These are phyloP conservation scores for Pangasius djambal DNA, from an alignment of 2,797 vertebrate species.

Conservation along the genomic window DNA sequence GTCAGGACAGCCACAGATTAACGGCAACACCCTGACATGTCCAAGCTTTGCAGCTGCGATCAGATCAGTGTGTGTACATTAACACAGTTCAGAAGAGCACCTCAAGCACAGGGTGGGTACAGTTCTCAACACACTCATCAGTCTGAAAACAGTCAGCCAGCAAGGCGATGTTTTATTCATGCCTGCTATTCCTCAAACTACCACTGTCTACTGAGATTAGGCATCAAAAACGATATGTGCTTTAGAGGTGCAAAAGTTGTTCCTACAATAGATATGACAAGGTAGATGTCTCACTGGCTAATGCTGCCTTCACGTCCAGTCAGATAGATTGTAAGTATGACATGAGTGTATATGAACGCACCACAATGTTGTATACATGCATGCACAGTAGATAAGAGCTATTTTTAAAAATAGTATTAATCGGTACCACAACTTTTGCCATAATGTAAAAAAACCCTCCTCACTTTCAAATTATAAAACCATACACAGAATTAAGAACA, in stretches of 20 bases:
- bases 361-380: too few species aligned
- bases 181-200: background rate
- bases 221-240: background rate
- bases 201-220: background rate
- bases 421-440: background rate
- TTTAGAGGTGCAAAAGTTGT: background rate
- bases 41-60: background rate
- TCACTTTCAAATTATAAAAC: background rate
- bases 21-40: background rate
- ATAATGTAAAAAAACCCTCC: background rate
- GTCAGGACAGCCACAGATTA: slow-evolving; percentile 20
- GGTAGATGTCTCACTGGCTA: background rate
- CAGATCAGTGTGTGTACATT: background rate
- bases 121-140: background rate
- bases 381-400: background rate
- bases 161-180: slow-evolving; percentile 38
- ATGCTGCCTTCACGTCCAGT: background rate
- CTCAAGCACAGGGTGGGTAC: background rate
- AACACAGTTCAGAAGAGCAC: background rate
- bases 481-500: background rate
- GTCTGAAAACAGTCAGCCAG: slow-evolving; percentile 10
- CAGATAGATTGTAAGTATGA: background rate
- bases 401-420: background rate
- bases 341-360: background rate
- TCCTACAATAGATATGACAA: background rate